Percentiles rank a stretch among this genome's conserved stretches.
These are phyloP conservation scores for Rachycentron canadum DNA, from an alignment of 2,797 vertebrate species.

Conservation along the genomic window DNA sequence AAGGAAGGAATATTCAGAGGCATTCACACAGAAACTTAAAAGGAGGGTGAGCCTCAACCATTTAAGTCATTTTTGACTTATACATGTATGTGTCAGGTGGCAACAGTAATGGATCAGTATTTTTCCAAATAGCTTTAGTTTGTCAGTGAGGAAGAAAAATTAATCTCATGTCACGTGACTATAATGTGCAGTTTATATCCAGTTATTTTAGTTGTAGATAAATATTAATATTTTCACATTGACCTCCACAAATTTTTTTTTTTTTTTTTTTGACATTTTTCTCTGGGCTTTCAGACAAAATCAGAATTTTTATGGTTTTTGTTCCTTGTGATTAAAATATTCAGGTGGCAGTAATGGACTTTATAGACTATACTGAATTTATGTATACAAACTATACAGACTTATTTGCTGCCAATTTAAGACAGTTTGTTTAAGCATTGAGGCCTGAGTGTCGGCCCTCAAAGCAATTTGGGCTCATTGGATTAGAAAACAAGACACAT, in stretches of 20 bases:
- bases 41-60: not conserved
- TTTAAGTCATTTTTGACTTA: not conserved
- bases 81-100: not conserved
- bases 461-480: not conserved
- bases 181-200: not conserved
- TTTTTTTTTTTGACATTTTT: not conserved
- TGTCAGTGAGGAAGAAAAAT: not conserved
- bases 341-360: not conserved
- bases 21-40: constrained; percentile 1
- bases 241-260: not conserved
- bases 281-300: not conserved
- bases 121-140: not conserved
- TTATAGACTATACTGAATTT: not conserved
- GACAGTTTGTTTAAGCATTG: not conserved
- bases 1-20: not conserved
- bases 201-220: not conserved
- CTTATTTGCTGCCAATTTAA: not conserved
- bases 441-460: not conserved
- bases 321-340: not conserved
- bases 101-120: not conserved
- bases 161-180: not conserved
- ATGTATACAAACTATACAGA: not conserved
- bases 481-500: not conserved
- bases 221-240: not conserved
- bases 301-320: not conserved